These are phyloP conservation scores for Ahaetulla prasina DNA, from an alignment of 2,113 vertebrate species.

Conservation along the genomic window DNA sequence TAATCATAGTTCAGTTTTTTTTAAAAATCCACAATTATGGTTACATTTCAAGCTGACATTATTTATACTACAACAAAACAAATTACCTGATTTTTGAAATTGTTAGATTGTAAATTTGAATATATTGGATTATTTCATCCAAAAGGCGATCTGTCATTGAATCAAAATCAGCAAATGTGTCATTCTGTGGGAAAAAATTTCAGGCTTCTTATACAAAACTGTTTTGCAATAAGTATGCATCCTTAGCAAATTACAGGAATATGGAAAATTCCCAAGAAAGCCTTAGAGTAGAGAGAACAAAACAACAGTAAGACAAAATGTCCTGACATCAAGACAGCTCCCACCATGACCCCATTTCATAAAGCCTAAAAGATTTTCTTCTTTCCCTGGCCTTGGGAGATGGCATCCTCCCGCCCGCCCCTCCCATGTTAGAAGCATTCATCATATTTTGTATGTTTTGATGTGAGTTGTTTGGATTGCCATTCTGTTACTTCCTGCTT, in stretches of 20 bases:
- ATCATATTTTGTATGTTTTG: not conserved
- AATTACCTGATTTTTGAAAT: slow-evolving; percentile 97
- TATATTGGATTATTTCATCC: slow-evolving; percentile 98
- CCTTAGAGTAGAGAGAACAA: not conserved
- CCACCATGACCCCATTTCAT: not conserved
- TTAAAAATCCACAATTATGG: not conserved
- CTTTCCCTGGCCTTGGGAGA: not conserved
- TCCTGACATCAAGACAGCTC: not conserved
- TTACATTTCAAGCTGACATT: not conserved
- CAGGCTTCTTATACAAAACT: slow-evolving; percentile 45
- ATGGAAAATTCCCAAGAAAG: slow-evolving; percentile 6
- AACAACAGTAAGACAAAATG: not conserved
- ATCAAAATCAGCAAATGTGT: slow-evolving; percentile 99
- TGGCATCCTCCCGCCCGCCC: not conserved
- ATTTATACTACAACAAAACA: slow-evolving; percentile 31
- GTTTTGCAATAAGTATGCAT: slow-evolving; percentile 43
- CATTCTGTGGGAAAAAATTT: slow-evolving; percentile 81
- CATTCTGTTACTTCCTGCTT: not conserved
- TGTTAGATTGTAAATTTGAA: slow-evolving; percentile 96
- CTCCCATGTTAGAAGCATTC: not conserved
- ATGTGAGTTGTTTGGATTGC: not conserved
- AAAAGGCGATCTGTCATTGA: slow-evolving; percentile 97
- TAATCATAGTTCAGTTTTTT: not conserved
- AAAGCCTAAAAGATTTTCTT: not conserved
- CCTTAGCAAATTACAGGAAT: slow-evolving; percentile 15